Base-by-base conservation (phyloP, 2,888 invertebrate genomes). In the Cybosia mesomella region DNA sequence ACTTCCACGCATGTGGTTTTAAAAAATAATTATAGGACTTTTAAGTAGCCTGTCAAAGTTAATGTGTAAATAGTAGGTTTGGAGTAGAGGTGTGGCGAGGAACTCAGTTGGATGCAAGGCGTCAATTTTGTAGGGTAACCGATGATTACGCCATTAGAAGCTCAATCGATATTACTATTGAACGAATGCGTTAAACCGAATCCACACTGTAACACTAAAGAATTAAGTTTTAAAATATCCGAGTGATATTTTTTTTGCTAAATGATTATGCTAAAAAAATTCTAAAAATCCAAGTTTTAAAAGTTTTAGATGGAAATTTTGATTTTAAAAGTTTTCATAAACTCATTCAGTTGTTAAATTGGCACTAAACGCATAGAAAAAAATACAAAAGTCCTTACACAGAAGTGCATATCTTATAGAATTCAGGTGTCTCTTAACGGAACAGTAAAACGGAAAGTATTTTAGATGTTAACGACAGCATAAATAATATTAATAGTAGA, bases 21-120 rank as follows among this genome's bases (percentile, higher is more conserved):
- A 82, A 83, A 89, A 91, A 89, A 91, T 93, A 93, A 94, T 94
- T 92, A 93, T 88, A 91, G 86, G 87, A 89, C 85, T 89, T 88
- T 87, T 92, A 93, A 92, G 91, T 89, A 91, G 91, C 85, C 92
- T 93, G 94, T 94, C 94, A 93, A 87, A 93, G 76, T 84, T 95
- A 94, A 95, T 94, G 93, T 90, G 90, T 93, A 94, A 94, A 95
- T 95, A 92, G 92, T 90, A 92, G 93, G 89, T 90, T 77, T 34
- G 82, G 76, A 77, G 83, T 83, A 75, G 81, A 80, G 81, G 86
- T 86, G 87, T 86, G 87, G 87, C 85, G 76, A 86, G 84, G 88
- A 86, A 85, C 86, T 85, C 85, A 85, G 82, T 75, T 82, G 87
- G 85, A 83, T 83, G 83, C 80, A 85, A 91, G 93, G 93, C 92